Evolutionary conservation across 2,113 vertebrate species (phyloP), one percentile per base, ranked within the genome.

Genomic region (Conger conger): DNA sequence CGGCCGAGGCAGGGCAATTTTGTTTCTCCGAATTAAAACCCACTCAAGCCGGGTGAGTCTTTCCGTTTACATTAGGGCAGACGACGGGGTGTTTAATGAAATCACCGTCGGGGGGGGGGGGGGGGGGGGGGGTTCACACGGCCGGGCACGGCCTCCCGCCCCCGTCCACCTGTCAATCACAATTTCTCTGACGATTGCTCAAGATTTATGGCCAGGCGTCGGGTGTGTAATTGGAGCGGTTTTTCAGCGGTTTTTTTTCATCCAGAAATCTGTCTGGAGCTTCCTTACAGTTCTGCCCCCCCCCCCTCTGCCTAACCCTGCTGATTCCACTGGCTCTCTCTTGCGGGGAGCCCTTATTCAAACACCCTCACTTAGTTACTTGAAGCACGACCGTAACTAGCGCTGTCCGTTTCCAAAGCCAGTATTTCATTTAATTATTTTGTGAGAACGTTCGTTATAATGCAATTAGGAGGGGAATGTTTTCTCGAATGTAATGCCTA

Each of bases 1-100:
- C 93, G 94, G 94, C 93, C 92, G 93, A 87, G 94, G 92, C 93
- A 92, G 92, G 86, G 91, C 91, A 82, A 86, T 93, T 92, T 90
- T 91, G 92, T 91, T 94, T 93, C 88, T 89, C 81, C 17, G 90
- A 94, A 93, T 92, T 93, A 93, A 91, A 93, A 94, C 91, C 92
- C 91, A 96, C 96, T 94, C 94, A 93, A 91, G 88, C 89, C 76
- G 87, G 89, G 91, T 91, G 82, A 93, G 90, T 89, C 92, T 92
- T 89, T 87, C 86, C 92, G 92, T 94, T 93, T 90, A 90, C 87
- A 94, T 94, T 91, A 94, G 90, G 88, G 79, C 83, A 79, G 89
- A 85, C 89, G 86, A 92, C 92, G 89, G 93, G 92, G 89, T 93
- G 88, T 93, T 94, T 91, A 93, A 93, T 92, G 91, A 92, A 93